phyloP scores from a whole-genome alignment of 2,888 invertebrate species.

The Drosophila nr. perissopoda region DNA sequence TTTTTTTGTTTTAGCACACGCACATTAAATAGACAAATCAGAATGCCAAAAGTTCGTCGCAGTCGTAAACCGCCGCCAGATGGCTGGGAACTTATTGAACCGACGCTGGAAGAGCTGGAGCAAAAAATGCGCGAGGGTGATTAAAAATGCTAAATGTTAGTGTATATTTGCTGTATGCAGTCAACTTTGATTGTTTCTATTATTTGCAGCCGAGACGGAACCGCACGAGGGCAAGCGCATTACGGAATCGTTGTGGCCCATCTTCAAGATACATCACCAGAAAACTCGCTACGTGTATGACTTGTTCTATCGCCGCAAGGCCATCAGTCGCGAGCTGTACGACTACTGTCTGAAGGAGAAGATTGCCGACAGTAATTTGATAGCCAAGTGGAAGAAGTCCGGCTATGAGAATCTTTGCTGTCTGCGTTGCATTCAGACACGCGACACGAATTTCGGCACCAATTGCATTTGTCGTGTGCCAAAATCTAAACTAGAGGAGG shows the following conservation, averaged over 20 bases:
- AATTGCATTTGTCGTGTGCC: conserved; percentile 99
- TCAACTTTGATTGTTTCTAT: not conserved
- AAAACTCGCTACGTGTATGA: conserved; percentile 98
- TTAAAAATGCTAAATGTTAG: not conserved
- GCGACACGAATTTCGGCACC: conserved; percentile 99
- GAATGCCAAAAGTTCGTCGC: conserved; percentile 95
- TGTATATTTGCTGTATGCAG: not conserved
- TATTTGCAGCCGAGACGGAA: conserved; percentile 93
- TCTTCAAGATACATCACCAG: conserved; percentile 99
- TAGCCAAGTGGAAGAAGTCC: conserved; percentile 99
- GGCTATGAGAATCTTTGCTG: conserved; percentile 99
- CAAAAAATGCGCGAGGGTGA: conserved; percentile 97
- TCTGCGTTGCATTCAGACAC: conserved; percentile 97
- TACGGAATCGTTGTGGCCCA: conserved; percentile 99
- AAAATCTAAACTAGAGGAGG: conserved; percentile 98
- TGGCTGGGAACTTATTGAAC: conserved; percentile 99
- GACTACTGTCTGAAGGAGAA: conserved; percentile 98
- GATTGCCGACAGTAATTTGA: conserved; percentile 98
- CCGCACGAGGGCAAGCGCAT: conserved; percentile 99
- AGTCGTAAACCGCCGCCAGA: conserved; percentile 98
- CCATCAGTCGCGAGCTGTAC: conserved; percentile 97
- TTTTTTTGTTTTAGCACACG: not conserved
- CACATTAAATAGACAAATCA: conserved; percentile 15
- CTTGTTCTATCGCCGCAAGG: conserved; percentile 97
- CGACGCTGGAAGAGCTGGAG: conserved; percentile 98